Conservation (phyloP, 2,888 invertebrate genomes). For the Trissolcus japonicus region DNA sequence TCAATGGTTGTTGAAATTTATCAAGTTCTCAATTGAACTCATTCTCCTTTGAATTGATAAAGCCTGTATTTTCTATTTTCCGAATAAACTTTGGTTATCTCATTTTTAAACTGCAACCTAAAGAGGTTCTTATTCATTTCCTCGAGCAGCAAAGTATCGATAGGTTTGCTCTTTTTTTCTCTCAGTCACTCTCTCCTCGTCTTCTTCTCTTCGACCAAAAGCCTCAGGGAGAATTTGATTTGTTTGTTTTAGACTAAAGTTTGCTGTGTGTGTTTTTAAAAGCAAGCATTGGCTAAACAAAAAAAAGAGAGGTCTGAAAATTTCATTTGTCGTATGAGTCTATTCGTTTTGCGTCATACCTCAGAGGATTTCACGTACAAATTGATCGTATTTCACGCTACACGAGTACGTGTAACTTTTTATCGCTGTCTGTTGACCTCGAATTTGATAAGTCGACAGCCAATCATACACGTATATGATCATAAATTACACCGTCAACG, state of each 20-base stretch:
- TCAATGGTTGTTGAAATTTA: slow-evolving; percentile 15
- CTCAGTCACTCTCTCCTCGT: background rate
- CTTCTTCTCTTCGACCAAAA: slow-evolving; percentile 7
- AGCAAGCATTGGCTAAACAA: slow-evolving; percentile 21
- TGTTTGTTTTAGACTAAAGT: slow-evolving; percentile 28
- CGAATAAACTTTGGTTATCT: slow-evolving; percentile 30
- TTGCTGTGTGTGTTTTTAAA: slow-evolving; percentile 25
- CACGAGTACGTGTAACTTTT: slow-evolving; percentile 5
- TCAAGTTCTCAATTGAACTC: too few relatives aligned
- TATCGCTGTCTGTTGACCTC: slow-evolving; percentile 3
- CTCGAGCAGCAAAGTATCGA: slow-evolving; percentile 20
- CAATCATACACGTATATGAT: too few relatives aligned
- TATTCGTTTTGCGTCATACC: slow-evolving; percentile 32
- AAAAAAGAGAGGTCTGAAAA: slow-evolving; percentile 17
- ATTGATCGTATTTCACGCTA: slow-evolving; percentile 23
- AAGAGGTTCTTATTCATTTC: slow-evolving; percentile 33
- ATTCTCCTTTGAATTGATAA: slow-evolving; percentile 1
- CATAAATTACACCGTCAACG: background rate
- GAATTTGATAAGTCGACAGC: too few relatives aligned
- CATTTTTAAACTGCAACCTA: slow-evolving; percentile 30
- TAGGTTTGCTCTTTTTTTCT: slow-evolving; percentile 20
- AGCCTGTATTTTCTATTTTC: slow-evolving; percentile 13
- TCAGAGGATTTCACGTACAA: slow-evolving; percentile 17
- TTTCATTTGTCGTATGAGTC: slow-evolving; percentile 44
- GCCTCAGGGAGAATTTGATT: slow-evolving; percentile 32